Base-by-base conservation (phyloP, 2,888 invertebrate genomes). In the Clepsis dumicolana region DNA sequence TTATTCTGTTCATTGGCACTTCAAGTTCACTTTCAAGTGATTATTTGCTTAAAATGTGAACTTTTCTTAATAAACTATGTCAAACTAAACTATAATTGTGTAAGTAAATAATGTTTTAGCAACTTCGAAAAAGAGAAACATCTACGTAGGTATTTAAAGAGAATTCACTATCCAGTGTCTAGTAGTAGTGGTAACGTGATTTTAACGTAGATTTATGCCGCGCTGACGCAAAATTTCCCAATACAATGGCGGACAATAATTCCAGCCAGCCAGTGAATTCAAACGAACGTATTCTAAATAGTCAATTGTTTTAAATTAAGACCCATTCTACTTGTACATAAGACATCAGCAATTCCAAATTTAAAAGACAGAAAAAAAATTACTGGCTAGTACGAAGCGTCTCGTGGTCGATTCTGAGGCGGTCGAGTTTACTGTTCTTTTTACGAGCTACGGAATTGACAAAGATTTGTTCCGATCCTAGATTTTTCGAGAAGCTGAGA, bases 351-450 rank as follows among this genome's bases (percentile, higher is more conserved):
- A 82, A 62, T 85, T 85, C 77, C 75, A 84, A 86, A 83, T 85
- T 87, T 84, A 85, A 86, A 84, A 86, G 82, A 82, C 82, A 79
- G 77, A 54, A 60, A 29, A 32, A 69, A 65, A 70, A 62, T 65
- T 29, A 50, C 14, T 29, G 35, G 56, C 38, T 44, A 60, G 48
- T 50, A 65, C 64, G 77, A 77, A 71, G 76, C 74, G 72, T 66
- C 62, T 71, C 56, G 53, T 82, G 84, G 87, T 89, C 86, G 87
- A 89, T 86, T 80, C 75, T 77, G 77, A 81, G 86, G 74, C 81
- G 83, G 82, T 82, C 77, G 77, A 81, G 83, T 87, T 84, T 85
- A 86, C 85, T 82, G 76, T 86, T 80, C 82, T 80, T 85, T 88
- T 88, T 87, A 88, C 87, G 87, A 85, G 80, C 79, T 77, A 75